A percentile compares a stretch with the other conserved stretches of the same genome.
These are phyloP conservation scores for Eulimnadia texana DNA, from an alignment of 1,140 invertebrate genomes.

Conservation along the genomic window DNA sequence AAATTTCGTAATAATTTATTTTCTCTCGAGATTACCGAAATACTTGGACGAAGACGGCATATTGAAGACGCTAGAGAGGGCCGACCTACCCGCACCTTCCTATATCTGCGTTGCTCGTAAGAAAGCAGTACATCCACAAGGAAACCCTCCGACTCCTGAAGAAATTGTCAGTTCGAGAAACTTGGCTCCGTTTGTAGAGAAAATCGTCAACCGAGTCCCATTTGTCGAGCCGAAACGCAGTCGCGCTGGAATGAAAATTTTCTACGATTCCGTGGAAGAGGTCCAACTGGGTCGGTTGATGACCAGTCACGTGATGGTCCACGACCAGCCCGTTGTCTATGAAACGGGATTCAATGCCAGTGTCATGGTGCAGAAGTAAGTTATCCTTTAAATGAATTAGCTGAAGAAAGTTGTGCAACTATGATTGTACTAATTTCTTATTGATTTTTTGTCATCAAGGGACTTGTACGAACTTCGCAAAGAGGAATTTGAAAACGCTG, in stretches of 20 bases:
- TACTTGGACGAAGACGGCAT: neutral
- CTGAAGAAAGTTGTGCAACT: neutral
- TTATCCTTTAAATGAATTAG: no score
- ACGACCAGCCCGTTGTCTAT: neutral
- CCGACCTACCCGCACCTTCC: neutral
- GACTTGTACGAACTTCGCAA: constrained; percentile 1
- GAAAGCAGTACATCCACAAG: neutral
- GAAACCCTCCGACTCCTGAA: neutral
- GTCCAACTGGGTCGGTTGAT: neutral
- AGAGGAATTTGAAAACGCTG: neutral
- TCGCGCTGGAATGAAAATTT: neutral
- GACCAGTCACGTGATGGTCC: neutral
- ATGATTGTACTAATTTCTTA: neutral
- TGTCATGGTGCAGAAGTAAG: neutral
- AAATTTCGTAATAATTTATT: neutral
- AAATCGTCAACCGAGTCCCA: neutral
- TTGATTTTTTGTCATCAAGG: no score
- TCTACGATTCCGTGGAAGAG: neutral
- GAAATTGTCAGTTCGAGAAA: neutral
- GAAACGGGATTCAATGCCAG: neutral
- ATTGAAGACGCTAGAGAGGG: neutral
- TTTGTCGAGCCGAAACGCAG: neutral
- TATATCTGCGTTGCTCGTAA: neutral
- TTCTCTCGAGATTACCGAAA: neutral
- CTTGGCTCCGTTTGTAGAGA: neutral